phyloP scores from a whole-genome alignment of 2,113 vertebrate species.

The Toxotes jaculatrix region DNA sequence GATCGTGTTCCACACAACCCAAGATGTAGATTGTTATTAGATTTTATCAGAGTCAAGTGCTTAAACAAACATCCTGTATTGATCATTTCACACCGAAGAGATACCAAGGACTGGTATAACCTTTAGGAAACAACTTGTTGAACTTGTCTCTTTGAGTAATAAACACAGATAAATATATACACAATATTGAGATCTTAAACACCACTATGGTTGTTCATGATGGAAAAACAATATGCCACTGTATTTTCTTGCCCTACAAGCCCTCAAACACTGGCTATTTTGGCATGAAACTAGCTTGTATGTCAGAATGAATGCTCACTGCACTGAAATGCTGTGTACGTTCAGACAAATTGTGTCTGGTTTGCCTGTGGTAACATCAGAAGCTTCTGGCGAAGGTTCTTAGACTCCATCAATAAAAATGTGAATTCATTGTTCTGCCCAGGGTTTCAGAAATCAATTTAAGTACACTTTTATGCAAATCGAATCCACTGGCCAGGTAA shows the following conservation, averaged over 20 bases:
- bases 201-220: neutral
- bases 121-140: neutral
- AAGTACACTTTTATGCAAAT: constrained; percentile 30
- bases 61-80: neutral
- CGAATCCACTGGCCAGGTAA: constrained; percentile 8
- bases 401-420: constrained; percentile 16
- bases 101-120: neutral
- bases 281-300: neutral
- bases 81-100: neutral
- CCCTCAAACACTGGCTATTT: neutral
- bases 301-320: neutral
- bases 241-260: neutral
- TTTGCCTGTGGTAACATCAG: neutral
- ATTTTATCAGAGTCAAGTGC: neutral
- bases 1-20: neutral
- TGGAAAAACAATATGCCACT: neutral
- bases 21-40: neutral
- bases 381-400: neutral
- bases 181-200: neutral
- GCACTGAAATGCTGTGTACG: neutral
- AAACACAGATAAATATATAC: neutral
- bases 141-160: neutral
- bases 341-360: neutral
- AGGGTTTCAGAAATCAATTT: constrained; percentile 47
- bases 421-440: constrained; percentile 33